Evolutionary conservation across 2,113 vertebrate genomes (phyloP).

Genomic region (Ammodytes marinus): DNA sequence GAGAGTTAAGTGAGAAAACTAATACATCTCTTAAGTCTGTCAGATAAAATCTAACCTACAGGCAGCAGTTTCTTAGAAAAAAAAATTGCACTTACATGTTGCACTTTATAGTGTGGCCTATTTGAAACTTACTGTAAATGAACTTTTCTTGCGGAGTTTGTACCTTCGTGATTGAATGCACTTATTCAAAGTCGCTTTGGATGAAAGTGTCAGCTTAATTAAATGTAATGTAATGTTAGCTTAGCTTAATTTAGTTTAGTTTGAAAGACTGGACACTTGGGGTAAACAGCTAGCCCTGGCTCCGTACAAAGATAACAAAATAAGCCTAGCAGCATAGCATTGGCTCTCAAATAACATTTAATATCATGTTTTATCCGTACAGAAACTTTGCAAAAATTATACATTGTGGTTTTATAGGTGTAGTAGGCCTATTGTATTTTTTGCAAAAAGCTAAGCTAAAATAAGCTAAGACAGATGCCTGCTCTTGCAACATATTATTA

Average conservation of each 20-base stretch:
- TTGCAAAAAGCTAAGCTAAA: not conserved
- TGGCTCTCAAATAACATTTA: not conserved
- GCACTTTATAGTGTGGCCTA: too few relatives aligned
- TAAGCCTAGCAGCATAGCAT: not conserved
- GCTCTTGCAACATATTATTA: not conserved
- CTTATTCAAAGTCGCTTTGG: too few relatives aligned
- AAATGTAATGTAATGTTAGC: not conserved
- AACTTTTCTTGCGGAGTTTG: too few relatives aligned
- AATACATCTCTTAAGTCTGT: not conserved
- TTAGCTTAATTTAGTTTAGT: slow-evolving; percentile 8
- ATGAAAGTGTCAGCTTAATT: too few relatives aligned
- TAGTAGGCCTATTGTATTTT: not conserved
- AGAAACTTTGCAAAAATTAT: not conserved
- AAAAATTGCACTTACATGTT: too few relatives aligned
- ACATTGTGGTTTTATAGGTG: not conserved
- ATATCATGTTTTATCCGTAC: not conserved
- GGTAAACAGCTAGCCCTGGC: not conserved
- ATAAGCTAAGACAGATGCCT: not conserved
- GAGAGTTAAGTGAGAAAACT: not conserved
- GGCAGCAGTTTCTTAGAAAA: not conserved
- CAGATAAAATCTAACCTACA: not conserved
- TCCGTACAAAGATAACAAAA: not conserved
- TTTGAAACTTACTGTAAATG: too few relatives aligned
- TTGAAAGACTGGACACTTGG: not conserved
- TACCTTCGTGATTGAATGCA: too few relatives aligned